Evolutionary conservation across 2,888 invertebrate genomes (phyloP).

Genomic region (Nineta flava): DNA sequence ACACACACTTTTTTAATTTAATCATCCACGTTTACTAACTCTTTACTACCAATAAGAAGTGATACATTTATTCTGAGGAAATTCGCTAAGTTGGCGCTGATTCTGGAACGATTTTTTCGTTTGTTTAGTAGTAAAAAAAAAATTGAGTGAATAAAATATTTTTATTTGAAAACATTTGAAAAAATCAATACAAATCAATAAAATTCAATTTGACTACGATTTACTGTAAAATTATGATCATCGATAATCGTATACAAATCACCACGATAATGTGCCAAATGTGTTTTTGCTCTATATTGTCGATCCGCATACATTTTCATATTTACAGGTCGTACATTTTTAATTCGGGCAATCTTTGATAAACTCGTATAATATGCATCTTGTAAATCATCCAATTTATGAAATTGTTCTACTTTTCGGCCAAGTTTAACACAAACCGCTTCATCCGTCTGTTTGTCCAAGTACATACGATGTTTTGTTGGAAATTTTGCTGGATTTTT

Average conservation of each 20-base stretch:
- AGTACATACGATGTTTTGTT: constrained; percentile 43
- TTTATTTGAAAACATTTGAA: not conserved
- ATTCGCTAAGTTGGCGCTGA: no score
- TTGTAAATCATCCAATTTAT: constrained; percentile 54
- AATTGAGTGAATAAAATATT: not conserved
- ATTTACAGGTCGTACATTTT: constrained; percentile 49
- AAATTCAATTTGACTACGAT: not conserved
- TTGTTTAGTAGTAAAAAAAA: no score
- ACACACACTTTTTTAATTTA: no score
- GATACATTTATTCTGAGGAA: no score
- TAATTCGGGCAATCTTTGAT: constrained; percentile 42
- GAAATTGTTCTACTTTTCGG: constrained; percentile 50
- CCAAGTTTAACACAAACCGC: constrained; percentile 37
- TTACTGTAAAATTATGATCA: constrained; percentile 31
- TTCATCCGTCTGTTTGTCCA: constrained; percentile 35
- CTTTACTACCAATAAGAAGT: no score
- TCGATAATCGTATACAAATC: constrained; percentile 49
- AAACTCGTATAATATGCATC: constrained; percentile 53
- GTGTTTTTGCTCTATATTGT: constrained; percentile 43
- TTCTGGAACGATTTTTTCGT: no score
- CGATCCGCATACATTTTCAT: constrained; percentile 54
- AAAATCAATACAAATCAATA: no score
- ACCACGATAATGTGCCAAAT: constrained; percentile 42
- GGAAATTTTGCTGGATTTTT: constrained; percentile 42
- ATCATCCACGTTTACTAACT: no score